Base-by-base conservation (phyloP, 2,797 vertebrate genomes). In the Zalophus californianus region DNA sequence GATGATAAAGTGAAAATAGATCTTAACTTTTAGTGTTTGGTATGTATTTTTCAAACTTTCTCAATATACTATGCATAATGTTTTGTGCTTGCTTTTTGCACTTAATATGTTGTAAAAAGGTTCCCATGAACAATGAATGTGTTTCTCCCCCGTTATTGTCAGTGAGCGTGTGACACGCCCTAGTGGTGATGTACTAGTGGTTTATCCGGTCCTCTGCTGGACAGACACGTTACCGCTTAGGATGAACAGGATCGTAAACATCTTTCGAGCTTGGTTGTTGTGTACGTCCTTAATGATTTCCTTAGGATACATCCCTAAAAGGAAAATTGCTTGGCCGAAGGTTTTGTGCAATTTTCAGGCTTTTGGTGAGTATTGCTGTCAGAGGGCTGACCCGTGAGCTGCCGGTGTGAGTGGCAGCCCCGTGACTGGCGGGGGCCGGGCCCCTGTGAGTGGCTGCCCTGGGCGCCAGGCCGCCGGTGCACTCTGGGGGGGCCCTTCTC, bases 391-490 rank as follows among this genome's bases (percentile, higher is more conserved):
- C 73, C 41, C 1, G 2, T 29, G 14, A 27, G 20, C 3, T 29
- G 52, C 9, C 20, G 14, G 62, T 27, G n/a, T 58, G 32, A 2
- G 2, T 0, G 11, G 38, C 0, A 3, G 18, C 60, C 21, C 29
- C 11, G 13, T 41, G 52, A 10, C 35, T 15, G 1, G 6, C 4
- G 7, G 41, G 87, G 64, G 6, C 64, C 18, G 5, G 15, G 13
- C 10, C 7, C 0, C 15, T 60, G 41, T 3, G 29, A 13, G 83
- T 25, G 8, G 82, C 15, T 12, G 25, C 44, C 62, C 48, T 20
- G 77, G 52, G 4, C 0, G 9, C 62, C 8, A 1, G 9, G 21
- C 29, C 0, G 3, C 38, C 2, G 0, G 13, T 35, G 23, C 10
- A 15, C 52, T 5, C 16, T 4, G 14, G 3, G 38, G 20, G 16